phyloP scores from a whole-genome alignment of 2,113 vertebrate genomes.

The Antigone vipio region DNA sequence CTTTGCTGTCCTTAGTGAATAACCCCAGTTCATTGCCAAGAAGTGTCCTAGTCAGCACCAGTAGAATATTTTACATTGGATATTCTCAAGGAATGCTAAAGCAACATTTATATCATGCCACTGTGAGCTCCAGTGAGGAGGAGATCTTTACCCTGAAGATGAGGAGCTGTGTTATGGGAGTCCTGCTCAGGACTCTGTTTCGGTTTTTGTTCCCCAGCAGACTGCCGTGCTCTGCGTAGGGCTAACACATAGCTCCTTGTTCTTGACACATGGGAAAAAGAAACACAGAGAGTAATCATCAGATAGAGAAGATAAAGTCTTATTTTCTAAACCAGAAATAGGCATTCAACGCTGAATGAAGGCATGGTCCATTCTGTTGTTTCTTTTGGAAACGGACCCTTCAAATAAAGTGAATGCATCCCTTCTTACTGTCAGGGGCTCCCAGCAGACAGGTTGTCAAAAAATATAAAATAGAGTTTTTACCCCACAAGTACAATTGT shows the following conservation, averaged over 20 bases:
- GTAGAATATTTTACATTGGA: neutral
- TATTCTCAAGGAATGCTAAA: neutral
- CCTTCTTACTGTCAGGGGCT: neutral
- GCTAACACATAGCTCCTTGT: neutral
- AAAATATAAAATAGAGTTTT: neutral
- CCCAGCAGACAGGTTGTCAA: neutral
- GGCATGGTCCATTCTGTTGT: neutral
- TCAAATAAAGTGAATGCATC: neutral
- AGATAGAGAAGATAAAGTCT: neutral
- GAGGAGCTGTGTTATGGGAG: neutral
- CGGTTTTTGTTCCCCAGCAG: neutral
- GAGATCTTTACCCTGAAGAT: neutral
- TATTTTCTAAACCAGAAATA: neutral
- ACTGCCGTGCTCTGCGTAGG: too few relatives aligned
- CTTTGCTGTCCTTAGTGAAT: neutral
- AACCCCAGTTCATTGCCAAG: neutral
- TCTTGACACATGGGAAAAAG: neutral
- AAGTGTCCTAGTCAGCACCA: neutral
- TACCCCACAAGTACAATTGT: neutral
- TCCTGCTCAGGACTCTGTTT: neutral
- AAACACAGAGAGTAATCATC: neutral
- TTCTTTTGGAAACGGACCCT: neutral
- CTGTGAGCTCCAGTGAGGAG: neutral
- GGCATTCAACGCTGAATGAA: neutral
- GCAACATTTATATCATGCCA: rapidly evolving